Evolutionary conservation across 2,113 vertebrate species (phyloP).

Genomic region (Rana temporaria): DNA sequence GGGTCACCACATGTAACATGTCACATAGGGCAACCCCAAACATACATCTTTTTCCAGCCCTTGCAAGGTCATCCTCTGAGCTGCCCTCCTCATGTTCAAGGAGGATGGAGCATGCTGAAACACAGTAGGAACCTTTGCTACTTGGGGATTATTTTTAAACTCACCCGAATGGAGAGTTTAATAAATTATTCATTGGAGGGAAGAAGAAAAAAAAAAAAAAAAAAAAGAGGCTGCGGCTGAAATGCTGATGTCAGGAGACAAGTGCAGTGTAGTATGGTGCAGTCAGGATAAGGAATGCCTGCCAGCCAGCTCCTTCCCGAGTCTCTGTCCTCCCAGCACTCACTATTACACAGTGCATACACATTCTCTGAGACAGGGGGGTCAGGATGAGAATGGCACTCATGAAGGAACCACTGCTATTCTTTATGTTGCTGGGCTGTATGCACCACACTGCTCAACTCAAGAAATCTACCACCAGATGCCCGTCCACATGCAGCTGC

Average conservation of each 20-base stretch:
- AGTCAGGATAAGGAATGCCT: constrained; percentile 61
- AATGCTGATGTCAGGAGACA: constrained; percentile 88
- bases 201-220: background rate
- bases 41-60: constrained; percentile 5
- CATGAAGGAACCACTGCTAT: constrained; percentile 57
- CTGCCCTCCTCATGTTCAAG: constrained; percentile 18
- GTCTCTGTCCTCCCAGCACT: constrained; percentile 7
- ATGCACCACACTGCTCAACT: constrained; percentile 64
- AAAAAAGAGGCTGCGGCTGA: constrained; percentile 71
- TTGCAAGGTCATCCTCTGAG: constrained; percentile 64
- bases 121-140: constrained; percentile 48
- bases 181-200: constrained; percentile 77
- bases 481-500: constrained; percentile 90
- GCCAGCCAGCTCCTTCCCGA: constrained; percentile 36
- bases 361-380: constrained; percentile 61
- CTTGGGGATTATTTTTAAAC: constrained; percentile 62
- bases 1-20: constrained; percentile 1
- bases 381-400: constrained; percentile 74
- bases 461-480: constrained; percentile 77
- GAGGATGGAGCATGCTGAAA: constrained; percentile 19
- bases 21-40: constrained; percentile 19
- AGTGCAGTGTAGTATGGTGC: constrained; percentile 80
- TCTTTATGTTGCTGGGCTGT: constrained; percentile 60
- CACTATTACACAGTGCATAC: constrained; percentile 59
- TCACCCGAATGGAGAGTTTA: constrained; percentile 61